Percentiles rank a stretch among this genome's conserved stretches.
Conservation (phyloP, 2,113 vertebrate species). For the Micronycteris hirsuta region DNA sequence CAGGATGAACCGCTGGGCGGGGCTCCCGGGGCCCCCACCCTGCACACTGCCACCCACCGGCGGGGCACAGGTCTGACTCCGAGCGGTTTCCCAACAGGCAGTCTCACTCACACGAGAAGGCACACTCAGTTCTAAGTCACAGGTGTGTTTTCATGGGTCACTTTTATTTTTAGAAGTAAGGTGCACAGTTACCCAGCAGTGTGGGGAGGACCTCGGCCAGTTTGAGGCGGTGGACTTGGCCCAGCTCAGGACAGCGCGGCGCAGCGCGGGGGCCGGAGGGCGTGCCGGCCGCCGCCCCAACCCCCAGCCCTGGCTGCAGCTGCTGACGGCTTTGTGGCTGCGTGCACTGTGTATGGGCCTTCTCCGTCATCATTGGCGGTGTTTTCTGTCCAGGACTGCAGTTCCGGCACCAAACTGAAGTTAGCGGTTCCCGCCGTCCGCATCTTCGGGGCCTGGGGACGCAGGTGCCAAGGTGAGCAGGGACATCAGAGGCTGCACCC, state of each 20-base stretch:
- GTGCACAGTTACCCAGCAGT: rapidly evolving
- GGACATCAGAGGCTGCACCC: rapidly evolving
- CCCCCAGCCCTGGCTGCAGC: no score
- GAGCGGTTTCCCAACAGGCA: rapidly evolving
- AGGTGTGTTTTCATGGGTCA: background rate
- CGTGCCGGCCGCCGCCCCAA: no score
- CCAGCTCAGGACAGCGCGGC: no score
- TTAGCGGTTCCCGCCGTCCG: rapidly evolving
- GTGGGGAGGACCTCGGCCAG: rapidly evolving
- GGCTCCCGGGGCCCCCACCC: rapidly evolving
- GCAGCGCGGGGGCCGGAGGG: no score
- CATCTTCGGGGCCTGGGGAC: rapidly evolving
- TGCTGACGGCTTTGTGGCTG: background rate
- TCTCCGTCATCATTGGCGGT: rapidly evolving
- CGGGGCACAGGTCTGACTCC: rapidly evolving
- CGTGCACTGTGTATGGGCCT: rapidly evolving
- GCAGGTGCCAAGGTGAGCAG: rapidly evolving
- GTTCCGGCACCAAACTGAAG: background rate
- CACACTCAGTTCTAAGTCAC: rapidly evolving
- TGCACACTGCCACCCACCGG: rapidly evolving
- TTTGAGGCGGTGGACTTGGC: rapidly evolving
- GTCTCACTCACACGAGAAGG: rapidly evolving
- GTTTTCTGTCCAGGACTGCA: background rate
- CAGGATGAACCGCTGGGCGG: rapidly evolving
- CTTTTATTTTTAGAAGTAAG: background rate